A percentile compares a stretch with the other conserved stretches of the same genome.
phyloP scores from a whole-genome alignment of 2,113 vertebrate genomes.

The Colius striatus region DNA sequence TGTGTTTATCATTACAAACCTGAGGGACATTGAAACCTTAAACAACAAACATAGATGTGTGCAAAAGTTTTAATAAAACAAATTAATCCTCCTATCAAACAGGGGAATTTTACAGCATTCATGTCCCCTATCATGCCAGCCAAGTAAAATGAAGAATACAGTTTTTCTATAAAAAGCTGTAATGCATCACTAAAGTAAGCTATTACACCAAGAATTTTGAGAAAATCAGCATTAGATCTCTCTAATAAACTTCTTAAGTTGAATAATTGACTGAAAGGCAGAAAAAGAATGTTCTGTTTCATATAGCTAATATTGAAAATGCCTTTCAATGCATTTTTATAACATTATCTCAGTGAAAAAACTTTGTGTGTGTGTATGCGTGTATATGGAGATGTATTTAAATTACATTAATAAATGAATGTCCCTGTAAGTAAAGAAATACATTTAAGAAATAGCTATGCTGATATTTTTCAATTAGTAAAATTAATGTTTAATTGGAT shows the following conservation, averaged over 20 bases:
- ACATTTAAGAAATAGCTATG: neutral
- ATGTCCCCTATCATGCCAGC: neutral
- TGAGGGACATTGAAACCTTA: neutral
- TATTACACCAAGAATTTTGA: neutral
- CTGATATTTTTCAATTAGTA: neutral
- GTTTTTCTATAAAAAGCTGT: neutral
- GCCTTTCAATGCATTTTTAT: neutral
- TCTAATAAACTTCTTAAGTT: neutral
- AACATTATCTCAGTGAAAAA: neutral
- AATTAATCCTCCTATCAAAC: neutral
- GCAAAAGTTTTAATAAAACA: neutral
- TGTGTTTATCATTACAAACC: neutral
- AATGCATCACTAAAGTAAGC: neutral
- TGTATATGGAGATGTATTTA: neutral
- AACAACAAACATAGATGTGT: neutral
- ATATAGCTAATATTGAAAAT: neutral
- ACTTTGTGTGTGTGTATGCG: fast-evolving
- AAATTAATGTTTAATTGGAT: neutral
- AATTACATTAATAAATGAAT: neutral
- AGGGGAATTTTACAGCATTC: neutral
- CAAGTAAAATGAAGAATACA: neutral
- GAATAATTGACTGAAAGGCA: neutral
- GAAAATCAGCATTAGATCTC: neutral
- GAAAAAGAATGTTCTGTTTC: neutral
- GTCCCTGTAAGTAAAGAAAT: neutral